A percentile compares a stretch with the other conserved stretches of the same genome.
Evolutionary conservation across 1,140 invertebrate genomes (phyloP).

Genomic region (Lepidurus apus): DNA sequence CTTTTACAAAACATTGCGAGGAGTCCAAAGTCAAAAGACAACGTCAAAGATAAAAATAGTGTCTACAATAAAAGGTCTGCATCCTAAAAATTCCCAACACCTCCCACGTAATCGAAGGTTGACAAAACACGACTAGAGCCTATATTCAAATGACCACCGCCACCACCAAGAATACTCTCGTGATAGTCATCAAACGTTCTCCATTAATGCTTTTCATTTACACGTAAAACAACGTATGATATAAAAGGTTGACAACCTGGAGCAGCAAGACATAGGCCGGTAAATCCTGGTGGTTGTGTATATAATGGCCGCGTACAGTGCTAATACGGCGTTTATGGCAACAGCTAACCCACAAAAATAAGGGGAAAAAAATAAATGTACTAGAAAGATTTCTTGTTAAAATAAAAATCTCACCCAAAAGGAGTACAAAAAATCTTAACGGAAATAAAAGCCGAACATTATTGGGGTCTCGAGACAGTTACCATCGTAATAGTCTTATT

Average conservation of each 20-base stretch:
- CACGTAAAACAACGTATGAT: not conserved
- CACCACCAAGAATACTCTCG: not conserved
- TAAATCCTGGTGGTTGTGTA: not conserved
- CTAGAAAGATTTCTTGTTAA: not conserved
- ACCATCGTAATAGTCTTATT: too few relatives aligned
- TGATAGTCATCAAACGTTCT: not conserved
- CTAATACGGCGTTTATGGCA: not conserved
- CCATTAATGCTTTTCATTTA: not conserved
- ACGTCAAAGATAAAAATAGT: too few relatives aligned
- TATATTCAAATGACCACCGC: not conserved
- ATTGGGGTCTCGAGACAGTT: too few relatives aligned
- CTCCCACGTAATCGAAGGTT: not conserved
- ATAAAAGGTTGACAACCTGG: not conserved
- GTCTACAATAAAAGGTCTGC: too few relatives aligned
- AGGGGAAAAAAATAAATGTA: not conserved
- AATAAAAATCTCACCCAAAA: not conserved
- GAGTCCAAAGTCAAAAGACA: too few relatives aligned
- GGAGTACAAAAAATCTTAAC: too few relatives aligned
- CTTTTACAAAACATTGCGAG: too few relatives aligned
- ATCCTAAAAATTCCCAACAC: too few relatives aligned
- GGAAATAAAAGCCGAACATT: too few relatives aligned
- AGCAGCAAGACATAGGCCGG: not conserved
- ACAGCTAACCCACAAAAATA: not conserved
- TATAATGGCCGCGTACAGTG: not conserved
- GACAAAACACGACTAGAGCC: not conserved